Evolutionary conservation across 2,888 invertebrate genomes (phyloP), one percentile per base, ranked within the genome.

Genomic region (Amphipyra berbera): DNA sequence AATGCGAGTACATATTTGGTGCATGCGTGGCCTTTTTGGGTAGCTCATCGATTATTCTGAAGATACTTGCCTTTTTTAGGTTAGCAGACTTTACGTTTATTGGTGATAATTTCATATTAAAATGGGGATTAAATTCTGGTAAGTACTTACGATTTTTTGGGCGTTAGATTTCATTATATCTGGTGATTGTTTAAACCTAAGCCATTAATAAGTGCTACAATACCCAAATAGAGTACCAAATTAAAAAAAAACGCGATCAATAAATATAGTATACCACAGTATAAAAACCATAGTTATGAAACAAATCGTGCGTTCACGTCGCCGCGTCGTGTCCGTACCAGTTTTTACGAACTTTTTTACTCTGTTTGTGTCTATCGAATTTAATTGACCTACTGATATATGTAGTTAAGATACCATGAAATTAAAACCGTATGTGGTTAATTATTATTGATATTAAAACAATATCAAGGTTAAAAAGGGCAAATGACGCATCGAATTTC

Each of bases 301-400:
- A 73, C 62, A 21, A 62, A 15, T 68, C 63, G 46, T 68, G 68
- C 21, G 13, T 10, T 40, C 37, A 42, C 7, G 55, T 40, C 40
- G 53, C 30, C 37, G 38, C 7, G 55, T 40, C 40, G 53, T 40
- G 72, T 50, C 37, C 54, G 56, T 21, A 45, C 10, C 41, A 67
- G 42, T 67, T 70, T 72, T 70, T 67, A 6, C n/a, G 0, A 38
- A 58, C 8, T 30, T 71, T 69, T 72, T 58, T 54, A 27, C 1
- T 42, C 21, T 14, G 35, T 52, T 47, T 33, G 15, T 47, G 33
- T 49, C 40, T 71, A 44, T 10, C 13, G 40, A 33, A 55, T 59
- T 54, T 44, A 27, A n/a, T 57, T 72, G 62, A 47, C 68, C 45
- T 38, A 67, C 37, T 62, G 47, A 56, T 56, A 30, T 48, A 10